These are phyloP conservation scores for Lepidonotus clava DNA, from an alignment of 2,888 invertebrate genomes.

Conservation along the genomic window DNA sequence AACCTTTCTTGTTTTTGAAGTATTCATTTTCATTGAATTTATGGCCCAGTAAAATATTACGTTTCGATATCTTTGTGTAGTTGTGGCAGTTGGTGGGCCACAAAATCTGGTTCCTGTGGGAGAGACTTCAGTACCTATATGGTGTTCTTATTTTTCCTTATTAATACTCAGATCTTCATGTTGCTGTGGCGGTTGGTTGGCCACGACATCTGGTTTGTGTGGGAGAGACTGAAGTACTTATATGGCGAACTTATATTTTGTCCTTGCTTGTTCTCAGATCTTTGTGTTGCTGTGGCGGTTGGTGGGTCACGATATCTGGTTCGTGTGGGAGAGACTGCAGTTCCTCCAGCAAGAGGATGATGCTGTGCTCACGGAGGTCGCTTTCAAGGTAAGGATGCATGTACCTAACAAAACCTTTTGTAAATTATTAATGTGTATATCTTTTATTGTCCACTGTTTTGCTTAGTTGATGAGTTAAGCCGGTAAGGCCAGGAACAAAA, in stretches of 20 bases:
- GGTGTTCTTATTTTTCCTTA: slow-evolving; percentile 66
- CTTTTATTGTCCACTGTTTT: no score
- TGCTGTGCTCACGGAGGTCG: slow-evolving; percentile 75
- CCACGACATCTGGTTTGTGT: slow-evolving; percentile 79
- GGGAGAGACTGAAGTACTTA: slow-evolving; percentile 79
- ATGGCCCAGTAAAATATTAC: no score
- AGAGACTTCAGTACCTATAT: slow-evolving; percentile 77
- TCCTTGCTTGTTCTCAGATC: slow-evolving; percentile 69
- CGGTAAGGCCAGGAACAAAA: no score
- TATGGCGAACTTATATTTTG: slow-evolving; percentile 74
- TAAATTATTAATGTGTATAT: no score
- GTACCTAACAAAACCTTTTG: neutral
- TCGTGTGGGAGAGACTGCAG: slow-evolving; percentile 79
- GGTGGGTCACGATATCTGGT: slow-evolving; percentile 79
- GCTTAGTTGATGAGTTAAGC: no score
- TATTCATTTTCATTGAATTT: no score
- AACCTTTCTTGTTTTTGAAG: no score
- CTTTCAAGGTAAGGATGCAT: slow-evolving; percentile 72
- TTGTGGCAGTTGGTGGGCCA: slow-evolving; percentile 78
- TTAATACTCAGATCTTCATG: slow-evolving; percentile 75
- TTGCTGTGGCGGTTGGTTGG: slow-evolving; percentile 78
- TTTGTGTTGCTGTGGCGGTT: slow-evolving; percentile 79
- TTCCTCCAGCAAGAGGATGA: slow-evolving; percentile 76
- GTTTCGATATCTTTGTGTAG: slow-evolving; percentile 77
- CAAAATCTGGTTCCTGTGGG: slow-evolving; percentile 80